phyloP scores from a whole-genome alignment of 2,888 invertebrate genomes.

The Aphidius colemani region DNA sequence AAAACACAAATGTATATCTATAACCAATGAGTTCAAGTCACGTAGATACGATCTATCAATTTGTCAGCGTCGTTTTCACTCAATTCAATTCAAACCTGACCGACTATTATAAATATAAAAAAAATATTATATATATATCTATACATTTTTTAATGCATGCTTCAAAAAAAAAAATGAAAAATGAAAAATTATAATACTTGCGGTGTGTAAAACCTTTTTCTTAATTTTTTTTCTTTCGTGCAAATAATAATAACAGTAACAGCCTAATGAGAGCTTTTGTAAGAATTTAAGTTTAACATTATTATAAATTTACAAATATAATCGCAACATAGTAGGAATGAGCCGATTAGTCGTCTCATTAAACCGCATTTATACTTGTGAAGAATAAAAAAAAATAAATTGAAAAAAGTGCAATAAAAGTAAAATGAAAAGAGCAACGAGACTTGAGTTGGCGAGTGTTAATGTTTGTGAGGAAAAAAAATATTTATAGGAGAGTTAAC shows the following conservation, averaged over 20 bases:
- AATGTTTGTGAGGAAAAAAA: no score
- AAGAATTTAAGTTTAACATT: slow-evolving; percentile 1
- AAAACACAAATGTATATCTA: slow-evolving; percentile 16
- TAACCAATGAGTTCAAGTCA: slow-evolving; percentile 37
- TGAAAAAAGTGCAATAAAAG: background rate
- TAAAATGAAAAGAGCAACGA: background rate
- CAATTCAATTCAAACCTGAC: slow-evolving; percentile 19
- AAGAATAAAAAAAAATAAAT: background rate
- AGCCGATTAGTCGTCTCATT: slow-evolving; percentile 34
- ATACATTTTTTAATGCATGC: slow-evolving; percentile 6
- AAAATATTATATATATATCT: slow-evolving; percentile 1
- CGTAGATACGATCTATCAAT: slow-evolving; percentile 45
- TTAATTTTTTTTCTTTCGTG: no score
- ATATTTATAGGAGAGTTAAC: no score
- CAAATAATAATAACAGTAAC: no score
- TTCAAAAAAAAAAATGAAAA: no score
- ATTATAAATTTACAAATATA: slow-evolving; percentile 7
- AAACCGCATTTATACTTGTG: background rate
- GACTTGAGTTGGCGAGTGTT: no score
- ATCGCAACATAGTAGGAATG: slow-evolving; percentile 33
- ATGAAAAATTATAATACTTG: no score
- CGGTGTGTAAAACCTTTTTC: no score
- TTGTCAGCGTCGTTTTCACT: slow-evolving; percentile 38
- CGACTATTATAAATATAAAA: slow-evolving; percentile 20
- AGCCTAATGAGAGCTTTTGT: background rate